These are phyloP conservation scores for Cyclopterus lumpus DNA, from an alignment of 2,797 vertebrate species.

Conservation along the genomic window DNA sequence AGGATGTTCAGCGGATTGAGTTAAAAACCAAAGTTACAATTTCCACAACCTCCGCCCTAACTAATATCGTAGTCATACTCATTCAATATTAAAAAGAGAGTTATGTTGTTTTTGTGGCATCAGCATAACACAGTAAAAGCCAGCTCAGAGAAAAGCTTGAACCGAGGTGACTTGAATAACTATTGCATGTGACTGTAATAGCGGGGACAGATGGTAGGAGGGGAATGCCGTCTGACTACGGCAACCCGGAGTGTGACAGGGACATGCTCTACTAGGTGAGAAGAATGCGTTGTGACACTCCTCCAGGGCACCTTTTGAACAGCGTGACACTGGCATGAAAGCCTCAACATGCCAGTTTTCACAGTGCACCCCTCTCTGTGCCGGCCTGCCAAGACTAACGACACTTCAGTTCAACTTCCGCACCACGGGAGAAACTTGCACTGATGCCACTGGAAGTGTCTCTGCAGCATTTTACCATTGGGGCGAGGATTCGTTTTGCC, in stretches of 20 bases:
- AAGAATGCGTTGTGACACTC: constrained; percentile 75
- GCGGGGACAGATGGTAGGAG: constrained; percentile 64
- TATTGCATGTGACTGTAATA: constrained; percentile 50
- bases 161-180: constrained; percentile 57
- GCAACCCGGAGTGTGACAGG: constrained; percentile 74
- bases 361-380: constrained; percentile 63
- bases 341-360: constrained; percentile 78
- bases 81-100: constrained; percentile 12
- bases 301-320: constrained; percentile 78
- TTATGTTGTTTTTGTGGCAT: constrained; percentile 17
- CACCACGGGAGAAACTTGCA: constrained; percentile 42
- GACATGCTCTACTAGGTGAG: constrained; percentile 72
- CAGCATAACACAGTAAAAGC: constrained; percentile 14
- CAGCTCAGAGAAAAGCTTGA: constrained; percentile 32
- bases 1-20: constrained; percentile 22
- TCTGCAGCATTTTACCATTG: constrained; percentile 35
- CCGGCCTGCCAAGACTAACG: constrained; percentile 59
- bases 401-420: constrained; percentile 66
- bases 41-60: background rate
- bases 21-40: constrained; percentile 20
- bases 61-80: constrained; percentile 19
- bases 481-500: constrained; percentile 39
- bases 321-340: constrained; percentile 76
- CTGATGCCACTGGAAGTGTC: constrained; percentile 41
- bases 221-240: constrained; percentile 72